phyloP scores from a whole-genome alignment of 2,888 invertebrate genomes.

The Halocaridina rubra region DNA sequence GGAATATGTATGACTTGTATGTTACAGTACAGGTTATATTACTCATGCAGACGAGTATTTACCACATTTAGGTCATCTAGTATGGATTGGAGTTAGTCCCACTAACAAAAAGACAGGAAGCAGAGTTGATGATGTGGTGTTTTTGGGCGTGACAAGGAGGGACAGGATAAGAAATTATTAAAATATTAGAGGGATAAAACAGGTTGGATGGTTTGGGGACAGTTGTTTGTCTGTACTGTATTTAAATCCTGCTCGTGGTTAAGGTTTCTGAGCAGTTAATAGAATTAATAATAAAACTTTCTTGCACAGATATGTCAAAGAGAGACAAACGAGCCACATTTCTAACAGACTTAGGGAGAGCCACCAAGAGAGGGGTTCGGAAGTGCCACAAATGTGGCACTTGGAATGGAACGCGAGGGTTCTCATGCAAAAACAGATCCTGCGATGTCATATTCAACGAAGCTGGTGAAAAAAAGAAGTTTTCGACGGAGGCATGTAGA shows the following conservation, averaged over 20 bases:
- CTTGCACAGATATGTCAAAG: conserved; percentile 43
- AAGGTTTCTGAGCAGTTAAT: not conserved
- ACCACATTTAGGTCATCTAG: too few species aligned
- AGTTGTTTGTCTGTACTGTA: too few species aligned
- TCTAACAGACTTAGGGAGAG: conserved; percentile 74
- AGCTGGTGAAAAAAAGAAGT: conserved; percentile 71
- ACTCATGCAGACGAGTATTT: too few species aligned
- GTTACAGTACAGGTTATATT: too few species aligned
- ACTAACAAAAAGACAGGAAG: too few species aligned
- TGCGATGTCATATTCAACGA: conserved; percentile 78
- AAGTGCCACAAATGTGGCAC: conserved; percentile 82
- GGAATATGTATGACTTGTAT: too few species aligned
- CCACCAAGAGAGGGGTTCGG: conserved; percentile 78
- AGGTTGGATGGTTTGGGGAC: too few species aligned
- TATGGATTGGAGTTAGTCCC: too few species aligned
- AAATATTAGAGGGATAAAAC: too few species aligned
- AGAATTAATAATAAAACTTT: not conserved
- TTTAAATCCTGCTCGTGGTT: not conserved
- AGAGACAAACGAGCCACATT: conserved; percentile 66
- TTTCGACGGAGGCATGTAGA: conserved; percentile 76
- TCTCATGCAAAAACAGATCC: conserved; percentile 78
- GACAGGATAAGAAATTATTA: not conserved
- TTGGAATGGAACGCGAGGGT: conserved; percentile 81
- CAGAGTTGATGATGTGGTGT: not conserved
- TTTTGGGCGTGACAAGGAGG: not conserved